Evolutionary conservation across 1,140 invertebrate genomes (phyloP), one percentile per base, ranked within the genome.

Genomic region (Drosophila sp.): DNA sequence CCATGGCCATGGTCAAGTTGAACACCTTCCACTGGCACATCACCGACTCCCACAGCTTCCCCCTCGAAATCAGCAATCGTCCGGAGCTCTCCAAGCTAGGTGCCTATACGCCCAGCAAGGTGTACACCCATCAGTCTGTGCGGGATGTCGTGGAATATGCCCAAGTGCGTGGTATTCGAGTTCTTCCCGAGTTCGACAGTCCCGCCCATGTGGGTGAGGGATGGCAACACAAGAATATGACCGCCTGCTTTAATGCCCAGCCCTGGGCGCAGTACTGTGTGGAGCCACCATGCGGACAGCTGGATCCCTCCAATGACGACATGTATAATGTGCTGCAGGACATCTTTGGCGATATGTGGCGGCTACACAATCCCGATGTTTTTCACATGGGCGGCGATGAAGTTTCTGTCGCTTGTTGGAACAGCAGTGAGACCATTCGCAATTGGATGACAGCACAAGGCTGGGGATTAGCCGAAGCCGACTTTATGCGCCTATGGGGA

Each of bases 351-450:
- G 95, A 96, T 50, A 95, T 96, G 94, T 91, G 94, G 7, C 91
- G 93, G 72, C 92, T 93, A 14, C 90, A 86, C 43, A 46, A 97
- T 78, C 94, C 96, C 0, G 96, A 97, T 78, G 92, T 97, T 0
- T 97, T 97, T 90, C 97, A 98, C 80, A 97, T 97, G 96, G 97
- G 97, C 18, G 97, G 97, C 0, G 97, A 97, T 83, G 97, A 98
- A 87, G 96, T 97, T 0, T 95, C 94, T 43, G 91, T 95, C 11
- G 92, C 93, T 27, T 97, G 97, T 83, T 98, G 97, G 97, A 96
- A 96, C 78, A 93, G 94, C 2, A 95, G 94, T 0, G 76, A 90
- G 6, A 91, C 92, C 13, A 96, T 97, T 74, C 93, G 92, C 38
- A 89, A 94, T 4, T 97, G 95, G 94, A 96, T 97, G 95, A 53